Base-by-base conservation (phyloP, 2,888 invertebrate genomes). In the Parasteatoda lunata region DNA sequence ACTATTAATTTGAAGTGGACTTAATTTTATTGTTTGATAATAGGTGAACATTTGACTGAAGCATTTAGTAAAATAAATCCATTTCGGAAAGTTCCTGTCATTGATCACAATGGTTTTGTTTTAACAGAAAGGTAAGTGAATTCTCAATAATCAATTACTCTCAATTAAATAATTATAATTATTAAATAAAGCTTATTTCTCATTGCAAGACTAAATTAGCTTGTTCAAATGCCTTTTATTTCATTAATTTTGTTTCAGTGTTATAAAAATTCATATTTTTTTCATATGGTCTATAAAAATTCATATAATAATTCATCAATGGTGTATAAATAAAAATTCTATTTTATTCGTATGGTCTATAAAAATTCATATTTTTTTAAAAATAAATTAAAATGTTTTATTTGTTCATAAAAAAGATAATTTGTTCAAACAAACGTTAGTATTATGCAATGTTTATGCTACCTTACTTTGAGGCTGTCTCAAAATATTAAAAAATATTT, bases 61-160 rank as follows among this genome's bases (percentile, higher is more conserved):
- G 92, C 92, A 64, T 93, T 90, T 89, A 90, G 90, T 15, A 91
- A 91, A 78, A 89, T 93, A 9, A 92, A 92, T 89, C 92, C 92
- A 11, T 92, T 92, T 87, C 90, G 91, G 70, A 90, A 90, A 73
- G 92, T 93, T 1, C 93, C 93, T 30, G 92, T 91, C 8, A 91
- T 93, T 69, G 92, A 92, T 84, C 92, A 93, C 88, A 90, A 92
- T 90, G 93, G 92, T 9, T 93, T 93, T 90, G 90, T 91, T 45
- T 90, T 93, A 0, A 91, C 92, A 49, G 93, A 93, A 90, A 93
- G 93, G 93, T 93, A 59, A 52, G 68, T 70, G 69, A 15, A 47
- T 71, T 15, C 54, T 77, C 15, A 7, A 82, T 4, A 15, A 48
- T 13, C 51, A 71, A 65, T 59, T 59, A 2, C 30, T 30, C 30